Evolutionary conservation across 2,888 invertebrate species (phyloP), one percentile per base, ranked within the genome.

Genomic region (Brachypalpus laphriformis): DNA sequence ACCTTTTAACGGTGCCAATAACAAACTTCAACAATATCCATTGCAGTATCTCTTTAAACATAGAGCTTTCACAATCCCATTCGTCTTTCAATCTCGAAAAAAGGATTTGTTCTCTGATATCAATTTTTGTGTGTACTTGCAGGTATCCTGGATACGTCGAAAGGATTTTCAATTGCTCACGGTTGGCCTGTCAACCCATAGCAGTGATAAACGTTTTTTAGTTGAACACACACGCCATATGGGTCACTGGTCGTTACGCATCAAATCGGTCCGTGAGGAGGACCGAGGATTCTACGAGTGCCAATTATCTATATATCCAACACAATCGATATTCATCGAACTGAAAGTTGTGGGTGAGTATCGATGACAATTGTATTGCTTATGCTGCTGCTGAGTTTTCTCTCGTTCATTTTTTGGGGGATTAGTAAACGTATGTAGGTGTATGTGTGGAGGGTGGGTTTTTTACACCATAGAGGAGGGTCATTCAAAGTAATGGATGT

Each of bases 141-240:
- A 93, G 93, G 93, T 93, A 76, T 94, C 95, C 65, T 95, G 95
- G 95, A 94, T 95, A 82, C 91, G 95, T 59, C 92, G 94, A 88
- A 93, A 93, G 87, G 95, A 95, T 91, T 94, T 94, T 89, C 94
- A 94, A 90, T 91, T 95, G 82, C 91, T 95, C 63, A 95, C 94
- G 14, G 94, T 95, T 40, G 94, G 94, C 9, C 90, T 94, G 71
- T 93, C 94, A 70, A 94, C 94, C 11, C 94, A 94, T 89, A 94
- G 94, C 88, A 93, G 94, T 82, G 94, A 95, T 89, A 94, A 94
- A 87, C 92, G 94, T 61, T 95, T 94, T 91, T 92, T 94, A 89
- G 94, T 94, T 57, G 94, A 94, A 87, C 94, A 94, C 89, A 93
- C 93, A 31, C 91, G 93, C 22, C 94, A 94, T 89, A 92, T 93